Base-by-base conservation (phyloP, 1,140 invertebrate species). In the Philotrypesis tridentata region DNA sequence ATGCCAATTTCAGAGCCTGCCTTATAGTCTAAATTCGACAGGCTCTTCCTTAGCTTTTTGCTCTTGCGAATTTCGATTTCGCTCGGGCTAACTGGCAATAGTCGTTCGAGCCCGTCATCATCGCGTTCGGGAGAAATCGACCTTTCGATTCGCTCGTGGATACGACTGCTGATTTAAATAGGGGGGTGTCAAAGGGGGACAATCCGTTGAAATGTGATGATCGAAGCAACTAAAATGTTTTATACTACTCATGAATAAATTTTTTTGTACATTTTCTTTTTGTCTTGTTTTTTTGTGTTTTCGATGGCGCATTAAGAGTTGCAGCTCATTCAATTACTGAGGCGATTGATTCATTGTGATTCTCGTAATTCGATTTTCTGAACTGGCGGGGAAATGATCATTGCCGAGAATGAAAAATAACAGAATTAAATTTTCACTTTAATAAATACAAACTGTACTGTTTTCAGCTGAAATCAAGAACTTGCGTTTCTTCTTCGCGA, bases 401-500 rank as follows among this genome's bases (percentile, higher is more conserved):
- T 5, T n/a, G 60, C 21, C 1, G 60, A 61, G 40, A 43, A 37
- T 43, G 4, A 43, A 43, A 43, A 43, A 43, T 43, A 43, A 14
- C 40, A 11, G 1, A 43, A 43, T 9, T 43, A n/a, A n/a, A n/a
- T 25, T 6, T n/a, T 25, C n/a, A n/a, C 1, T 61, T 61, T 3
- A 2, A 25, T 61, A 63, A 63, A 27, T 27, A 3, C n/a, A 2
- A 29, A 9, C 23, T 61, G 23, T 65, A 0, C 61, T 27, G 2
- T 8, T 65, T 65, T 27, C 6, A 27, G 27, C 31, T 33, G 3
- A 43, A 83, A 71, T 83, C 7, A 74, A 65, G 21, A 84, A 86
- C 67, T 88, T 92, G 17, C 84, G 91, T 7, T 89, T 86, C 25
- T n/a, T 89, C 6, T 92, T 89, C 48, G 90, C 89, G 8, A 87